These are phyloP conservation scores for Pelodiscus sinensis DNA, from an alignment of 2,113 vertebrate genomes.

Conservation along the genomic window DNA sequence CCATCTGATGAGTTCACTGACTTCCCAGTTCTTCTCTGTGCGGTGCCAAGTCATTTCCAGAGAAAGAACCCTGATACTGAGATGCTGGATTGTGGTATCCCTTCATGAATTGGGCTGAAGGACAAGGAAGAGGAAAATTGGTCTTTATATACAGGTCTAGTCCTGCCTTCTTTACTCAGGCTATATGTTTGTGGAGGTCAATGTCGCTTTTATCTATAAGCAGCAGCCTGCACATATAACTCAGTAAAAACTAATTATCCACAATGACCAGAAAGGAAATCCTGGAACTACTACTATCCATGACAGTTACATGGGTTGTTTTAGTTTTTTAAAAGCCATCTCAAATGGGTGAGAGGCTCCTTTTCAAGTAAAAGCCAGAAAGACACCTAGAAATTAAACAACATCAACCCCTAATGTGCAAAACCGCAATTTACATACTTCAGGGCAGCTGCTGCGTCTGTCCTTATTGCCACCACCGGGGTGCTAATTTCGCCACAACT, in stretches of 20 bases:
- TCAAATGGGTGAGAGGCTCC: background rate
- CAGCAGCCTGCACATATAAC: background rate
- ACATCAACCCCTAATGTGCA: constrained; percentile 66
- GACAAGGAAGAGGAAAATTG: background rate
- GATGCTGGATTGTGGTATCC: constrained; percentile 2
- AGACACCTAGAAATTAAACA: constrained; percentile 59
- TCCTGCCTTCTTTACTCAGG: background rate
- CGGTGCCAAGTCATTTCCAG: constrained; percentile 27
- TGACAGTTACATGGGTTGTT: background rate
- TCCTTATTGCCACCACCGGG: constrained; percentile 64
- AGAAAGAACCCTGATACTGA: background rate
- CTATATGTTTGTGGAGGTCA: background rate
- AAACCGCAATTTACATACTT: constrained; percentile 73
- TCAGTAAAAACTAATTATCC: background rate
- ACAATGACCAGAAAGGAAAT: background rate
- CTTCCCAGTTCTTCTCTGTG: background rate
- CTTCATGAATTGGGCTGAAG: background rate
- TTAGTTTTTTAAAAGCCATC: background rate
- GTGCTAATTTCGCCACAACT: constrained; percentile 72
- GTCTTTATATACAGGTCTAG: background rate
- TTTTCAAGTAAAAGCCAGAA: constrained; percentile 13
- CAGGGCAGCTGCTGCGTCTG: constrained; percentile 56
- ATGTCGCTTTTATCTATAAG: constrained; percentile 32
- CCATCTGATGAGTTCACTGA: constrained; percentile 22
- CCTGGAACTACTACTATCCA: background rate